These are phyloP conservation scores for Poecilia wingei DNA, from an alignment of 2,797 vertebrate species.

Conservation along the genomic window DNA sequence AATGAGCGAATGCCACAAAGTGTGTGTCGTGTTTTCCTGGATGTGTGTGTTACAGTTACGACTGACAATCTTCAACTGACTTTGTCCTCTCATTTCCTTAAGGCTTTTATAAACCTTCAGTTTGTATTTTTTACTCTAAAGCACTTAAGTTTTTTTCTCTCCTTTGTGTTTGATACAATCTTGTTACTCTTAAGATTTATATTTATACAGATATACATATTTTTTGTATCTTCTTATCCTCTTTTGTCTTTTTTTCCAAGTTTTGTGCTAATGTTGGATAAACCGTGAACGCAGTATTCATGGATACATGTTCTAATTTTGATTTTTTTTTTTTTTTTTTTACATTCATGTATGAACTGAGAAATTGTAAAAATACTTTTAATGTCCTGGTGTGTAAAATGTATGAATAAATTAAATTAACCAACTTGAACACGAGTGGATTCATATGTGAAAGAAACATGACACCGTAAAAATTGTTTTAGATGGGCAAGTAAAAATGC, in stretches of 20 bases:
- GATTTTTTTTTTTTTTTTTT: constrained; percentile 83
- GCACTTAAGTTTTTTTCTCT: constrained; percentile 48
- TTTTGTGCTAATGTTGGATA: constrained; percentile 77
- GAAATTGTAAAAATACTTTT: constrained; percentile 88
- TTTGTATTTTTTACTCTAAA: constrained; percentile 75
- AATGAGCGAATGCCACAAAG: constrained; percentile 35
- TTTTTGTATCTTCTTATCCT: constrained; percentile 79
- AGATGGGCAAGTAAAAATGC: not conserved
- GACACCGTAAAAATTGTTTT: not conserved
- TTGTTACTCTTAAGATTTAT: constrained; percentile 83
- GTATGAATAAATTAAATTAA: constrained; percentile 95
- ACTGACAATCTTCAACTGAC: constrained; percentile 82
- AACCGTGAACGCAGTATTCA: constrained; percentile 79
- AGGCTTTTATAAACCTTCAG: constrained; percentile 60
- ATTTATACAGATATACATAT: constrained; percentile 87
- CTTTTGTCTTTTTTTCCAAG: constrained; percentile 42
- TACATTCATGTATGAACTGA: constrained; percentile 91
- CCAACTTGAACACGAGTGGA: constrained; percentile 41
- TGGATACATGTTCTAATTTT: constrained; percentile 77
- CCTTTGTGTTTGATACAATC: constrained; percentile 79
- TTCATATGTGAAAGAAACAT: constrained; percentile 7
- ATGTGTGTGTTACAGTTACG: constrained; percentile 66
- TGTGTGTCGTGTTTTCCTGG: constrained; percentile 58
- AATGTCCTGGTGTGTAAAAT: constrained; percentile 86
- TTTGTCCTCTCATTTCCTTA: constrained; percentile 54